Evolutionary conservation across 2,888 invertebrate species (phyloP).

Genomic region (Mythimna impura): DNA sequence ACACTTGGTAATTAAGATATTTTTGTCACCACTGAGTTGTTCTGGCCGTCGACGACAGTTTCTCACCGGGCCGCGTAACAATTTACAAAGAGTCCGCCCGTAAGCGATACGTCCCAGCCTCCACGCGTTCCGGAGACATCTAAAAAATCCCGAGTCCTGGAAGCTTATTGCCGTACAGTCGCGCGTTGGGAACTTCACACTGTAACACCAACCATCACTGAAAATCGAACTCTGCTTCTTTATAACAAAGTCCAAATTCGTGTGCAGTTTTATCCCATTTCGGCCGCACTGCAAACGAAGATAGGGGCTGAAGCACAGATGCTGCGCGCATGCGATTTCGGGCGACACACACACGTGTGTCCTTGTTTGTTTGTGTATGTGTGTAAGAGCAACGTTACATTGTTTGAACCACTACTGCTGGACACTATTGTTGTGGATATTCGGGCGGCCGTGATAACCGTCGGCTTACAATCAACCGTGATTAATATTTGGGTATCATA

Average conservation of each 20-base stretch:
- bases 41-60: slow-evolving; percentile 55
- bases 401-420: slow-evolving; percentile 81
- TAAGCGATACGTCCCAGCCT: slow-evolving; percentile 81
- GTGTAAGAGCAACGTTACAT: slow-evolving; percentile 77
- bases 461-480: slow-evolving; percentile 74
- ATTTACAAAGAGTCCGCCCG: slow-evolving; percentile 66
- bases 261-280: slow-evolving; percentile 60
- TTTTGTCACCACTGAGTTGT: slow-evolving; percentile 67
- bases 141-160: slow-evolving; percentile 88
- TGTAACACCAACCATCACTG: slow-evolving; percentile 26
- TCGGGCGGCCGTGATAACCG: slow-evolving; percentile 75
- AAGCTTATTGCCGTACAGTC: slow-evolving; percentile 85
- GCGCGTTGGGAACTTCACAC: slow-evolving; percentile 75
- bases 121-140: slow-evolving; percentile 83
- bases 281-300: slow-evolving; percentile 64
- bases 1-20: slow-evolving; percentile 68
- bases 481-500: slow-evolving; percentile 73
- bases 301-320: slow-evolving; percentile 87
- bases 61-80: slow-evolving; percentile 73
- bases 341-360: slow-evolving; percentile 66
- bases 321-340: slow-evolving; percentile 88
- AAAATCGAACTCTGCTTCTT: slow-evolving; percentile 55
- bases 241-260: slow-evolving; percentile 48
- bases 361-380: slow-evolving; percentile 68
- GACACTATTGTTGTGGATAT: slow-evolving; percentile 85